Evolutionary conservation across 2,113 vertebrate species (phyloP).

Genomic region (Aegotheles bennettii): DNA sequence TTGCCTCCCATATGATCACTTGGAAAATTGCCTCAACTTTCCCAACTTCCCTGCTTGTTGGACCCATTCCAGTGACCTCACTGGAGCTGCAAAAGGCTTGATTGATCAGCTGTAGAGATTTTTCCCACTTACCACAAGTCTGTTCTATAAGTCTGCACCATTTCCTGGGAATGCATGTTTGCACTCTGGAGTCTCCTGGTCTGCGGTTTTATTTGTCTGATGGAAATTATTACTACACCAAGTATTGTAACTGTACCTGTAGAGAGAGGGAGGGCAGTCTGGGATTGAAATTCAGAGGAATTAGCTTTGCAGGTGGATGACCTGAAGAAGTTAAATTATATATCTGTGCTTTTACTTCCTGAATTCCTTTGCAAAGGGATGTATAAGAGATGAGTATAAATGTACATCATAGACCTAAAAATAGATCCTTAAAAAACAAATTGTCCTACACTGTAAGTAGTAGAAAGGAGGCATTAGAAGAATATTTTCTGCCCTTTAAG

Average conservation of each 20-base stretch:
- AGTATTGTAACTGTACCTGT: background rate
- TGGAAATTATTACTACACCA: background rate
- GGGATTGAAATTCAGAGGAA: background rate
- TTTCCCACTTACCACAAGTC: accelerated
- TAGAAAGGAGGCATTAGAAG: background rate
- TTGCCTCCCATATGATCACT: background rate
- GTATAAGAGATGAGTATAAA: background rate
- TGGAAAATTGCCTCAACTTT: background rate
- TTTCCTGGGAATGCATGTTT: background rate
- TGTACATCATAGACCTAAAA: background rate
- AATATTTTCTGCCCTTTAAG: background rate
- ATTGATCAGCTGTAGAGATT: background rate
- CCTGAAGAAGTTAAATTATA: background rate
- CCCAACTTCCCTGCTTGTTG: background rate
- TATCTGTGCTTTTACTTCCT: background rate
- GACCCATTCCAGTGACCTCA: background rate
- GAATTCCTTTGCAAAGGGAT: background rate
- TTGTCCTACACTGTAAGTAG: background rate
- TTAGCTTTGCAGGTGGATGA: background rate
- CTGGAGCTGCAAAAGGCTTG: background rate
- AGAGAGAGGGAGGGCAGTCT: background rate
- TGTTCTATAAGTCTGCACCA: background rate
- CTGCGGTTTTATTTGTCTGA: background rate
- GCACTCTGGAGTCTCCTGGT: background rate
- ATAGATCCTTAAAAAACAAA: background rate